These are phyloP conservation scores for Drosophila algonquin DNA, from an alignment of 2,888 invertebrate species.

Conservation along the genomic window DNA sequence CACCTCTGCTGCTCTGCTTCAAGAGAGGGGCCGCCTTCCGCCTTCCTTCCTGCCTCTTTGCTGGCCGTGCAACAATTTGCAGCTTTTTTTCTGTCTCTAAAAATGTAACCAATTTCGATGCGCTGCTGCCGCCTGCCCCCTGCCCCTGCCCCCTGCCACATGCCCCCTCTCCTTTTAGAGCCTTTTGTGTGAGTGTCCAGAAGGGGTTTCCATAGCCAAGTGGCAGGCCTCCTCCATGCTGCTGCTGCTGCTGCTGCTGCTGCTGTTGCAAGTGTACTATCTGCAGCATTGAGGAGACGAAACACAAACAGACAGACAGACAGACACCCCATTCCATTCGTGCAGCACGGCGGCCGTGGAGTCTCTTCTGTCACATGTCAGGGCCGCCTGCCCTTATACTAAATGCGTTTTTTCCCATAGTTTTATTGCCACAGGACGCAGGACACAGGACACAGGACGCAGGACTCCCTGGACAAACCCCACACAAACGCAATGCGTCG, in stretches of 20 bases:
- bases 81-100: slow-evolving; percentile 12
- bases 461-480: background rate
- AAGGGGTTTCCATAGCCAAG: slow-evolving; percentile 23
- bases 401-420: slow-evolving; percentile 78
- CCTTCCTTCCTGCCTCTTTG: background rate
- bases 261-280: slow-evolving; percentile 32
- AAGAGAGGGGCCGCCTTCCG: too few relatives aligned
- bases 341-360: background rate
- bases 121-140: background rate
- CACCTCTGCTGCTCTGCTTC: background rate
- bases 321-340: too few relatives aligned
- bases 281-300: slow-evolving; percentile 34
- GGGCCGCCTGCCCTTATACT: slow-evolving; percentile 49
- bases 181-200: slow-evolving; percentile 16
- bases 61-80: slow-evolving; percentile 32
- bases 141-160: background rate
- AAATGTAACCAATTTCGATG: slow-evolving; percentile 45
- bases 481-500: slow-evolving; percentile 56
- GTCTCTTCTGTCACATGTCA: slow-evolving; percentile 48
- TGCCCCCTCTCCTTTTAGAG: background rate
- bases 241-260: background rate
- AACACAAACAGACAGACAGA: slow-evolving; percentile 35
- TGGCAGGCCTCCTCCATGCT: slow-evolving; percentile 13
- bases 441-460: too few relatives aligned
- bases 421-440: slow-evolving; percentile 61